These are phyloP conservation scores for Caenorhabditis becei DNA, from an alignment of 2,888 invertebrate genomes.

Conservation along the genomic window DNA sequence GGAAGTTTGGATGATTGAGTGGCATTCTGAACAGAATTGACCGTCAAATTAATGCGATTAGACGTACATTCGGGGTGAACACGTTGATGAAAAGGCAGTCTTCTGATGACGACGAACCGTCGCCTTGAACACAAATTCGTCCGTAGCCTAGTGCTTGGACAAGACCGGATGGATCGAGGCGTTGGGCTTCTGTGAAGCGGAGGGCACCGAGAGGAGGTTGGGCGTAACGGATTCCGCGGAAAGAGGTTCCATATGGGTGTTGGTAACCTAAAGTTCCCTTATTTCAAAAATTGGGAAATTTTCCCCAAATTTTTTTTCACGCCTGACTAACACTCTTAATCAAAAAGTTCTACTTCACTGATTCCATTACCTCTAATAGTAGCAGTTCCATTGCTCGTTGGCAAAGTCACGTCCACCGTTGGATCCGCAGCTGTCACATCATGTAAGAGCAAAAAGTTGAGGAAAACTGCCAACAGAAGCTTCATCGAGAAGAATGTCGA, in stretches of 20 bases:
- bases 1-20: constrained; percentile 56
- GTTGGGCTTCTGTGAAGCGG: constrained; percentile 56
- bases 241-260: constrained; percentile 62
- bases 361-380: constrained; percentile 63
- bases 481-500: constrained; percentile 23
- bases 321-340: no score
- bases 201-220: constrained; percentile 50
- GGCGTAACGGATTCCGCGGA: constrained; percentile 66
- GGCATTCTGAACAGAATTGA: constrained; percentile 37
- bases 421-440: constrained; percentile 25
- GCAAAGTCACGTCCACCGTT: constrained; percentile 47
- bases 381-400: constrained; percentile 35
- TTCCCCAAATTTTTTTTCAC: no score
- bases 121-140: constrained; percentile 51
- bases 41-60: background rate
- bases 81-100: constrained; percentile 67
- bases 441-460: background rate
- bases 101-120: constrained; percentile 36
- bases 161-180: constrained; percentile 50
- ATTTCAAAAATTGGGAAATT: background rate
- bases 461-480: constrained; percentile 41
- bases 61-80: constrained; percentile 57
- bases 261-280: constrained; percentile 42
- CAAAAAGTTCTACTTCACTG: no score
- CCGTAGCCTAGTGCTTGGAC: constrained; percentile 58